Percentiles rank a stretch among this genome's conserved stretches.
Evolutionary conservation across 2,888 invertebrate genomes (phyloP).

Genomic region (Hermaeophaga mercurialis): DNA sequence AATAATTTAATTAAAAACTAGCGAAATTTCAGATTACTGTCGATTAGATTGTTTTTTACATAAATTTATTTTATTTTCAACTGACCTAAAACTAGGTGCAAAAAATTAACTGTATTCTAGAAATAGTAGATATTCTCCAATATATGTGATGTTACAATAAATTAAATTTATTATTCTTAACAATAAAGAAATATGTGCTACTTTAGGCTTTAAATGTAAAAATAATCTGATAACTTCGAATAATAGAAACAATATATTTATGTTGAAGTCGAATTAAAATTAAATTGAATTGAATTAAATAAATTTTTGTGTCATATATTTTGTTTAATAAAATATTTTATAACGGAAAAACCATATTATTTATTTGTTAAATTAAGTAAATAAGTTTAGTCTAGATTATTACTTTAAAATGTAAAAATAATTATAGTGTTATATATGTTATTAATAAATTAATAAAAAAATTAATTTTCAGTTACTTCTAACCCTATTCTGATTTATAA

Average conservation of each 20-base stretch:
- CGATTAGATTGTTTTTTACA: background rate
- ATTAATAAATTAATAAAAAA: constrained; percentile 41
- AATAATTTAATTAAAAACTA: no score
- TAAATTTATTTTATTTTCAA: background rate
- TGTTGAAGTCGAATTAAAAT: constrained; percentile 25
- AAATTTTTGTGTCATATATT: constrained; percentile 39
- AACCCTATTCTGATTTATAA: no score
- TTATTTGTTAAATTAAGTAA: constrained; percentile 29
- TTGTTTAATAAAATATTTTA: constrained; percentile 37
- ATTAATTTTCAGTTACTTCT: background rate
- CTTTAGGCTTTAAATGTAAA: constrained; percentile 45
- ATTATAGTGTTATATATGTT: constrained; percentile 41
- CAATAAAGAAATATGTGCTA: constrained; percentile 25
- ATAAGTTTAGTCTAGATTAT: constrained; percentile 28
- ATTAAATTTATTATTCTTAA: constrained; percentile 34
- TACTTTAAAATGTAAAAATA: constrained; percentile 38
- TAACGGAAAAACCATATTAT: constrained; percentile 34
- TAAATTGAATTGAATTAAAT: constrained; percentile 20
- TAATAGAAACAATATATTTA: constrained; percentile 23
- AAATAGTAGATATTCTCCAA: constrained; percentile 45
- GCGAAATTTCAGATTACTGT: no score
- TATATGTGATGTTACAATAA: constrained; percentile 57
- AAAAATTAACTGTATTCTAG: constrained; percentile 27
- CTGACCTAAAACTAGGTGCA: constrained; percentile 4
- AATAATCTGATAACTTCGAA: constrained; percentile 22